Evolutionary conservation across 2,797 vertebrate species (phyloP).

Genomic region (Gobionotothen gibberifrons): DNA sequence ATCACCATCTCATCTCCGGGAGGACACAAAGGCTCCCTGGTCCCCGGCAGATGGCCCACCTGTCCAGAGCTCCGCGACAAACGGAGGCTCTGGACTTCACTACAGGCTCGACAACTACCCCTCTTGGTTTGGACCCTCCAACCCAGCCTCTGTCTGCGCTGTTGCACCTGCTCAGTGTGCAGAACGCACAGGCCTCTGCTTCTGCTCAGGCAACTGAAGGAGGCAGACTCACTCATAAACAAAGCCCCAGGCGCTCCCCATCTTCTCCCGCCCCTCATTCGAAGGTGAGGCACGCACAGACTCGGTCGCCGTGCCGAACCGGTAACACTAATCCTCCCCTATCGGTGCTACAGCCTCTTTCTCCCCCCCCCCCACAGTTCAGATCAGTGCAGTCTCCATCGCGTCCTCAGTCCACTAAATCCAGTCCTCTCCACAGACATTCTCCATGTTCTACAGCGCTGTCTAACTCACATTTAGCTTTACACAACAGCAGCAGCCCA

Average conservation of each 20-base stretch:
- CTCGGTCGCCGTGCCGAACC: slow-evolving; percentile 59
- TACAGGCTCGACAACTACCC: slow-evolving; percentile 58
- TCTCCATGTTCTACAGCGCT: slow-evolving; percentile 46
- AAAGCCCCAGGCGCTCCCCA: slow-evolving; percentile 61
- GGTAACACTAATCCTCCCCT: slow-evolving; percentile 70
- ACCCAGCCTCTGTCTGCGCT: slow-evolving; percentile 84
- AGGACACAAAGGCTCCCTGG: slow-evolving; percentile 61
- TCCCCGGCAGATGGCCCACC: slow-evolving; percentile 61
- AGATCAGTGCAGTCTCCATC: slow-evolving; percentile 61
- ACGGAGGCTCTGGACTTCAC: slow-evolving; percentile 81
- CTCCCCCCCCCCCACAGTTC: slow-evolving; percentile 61
- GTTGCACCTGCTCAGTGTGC: slow-evolving; percentile 85
- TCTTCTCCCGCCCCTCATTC: slow-evolving; percentile 55
- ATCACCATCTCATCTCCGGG: slow-evolving; percentile 70
- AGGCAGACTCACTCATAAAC: slow-evolving; percentile 69
- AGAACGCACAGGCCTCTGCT: slow-evolving; percentile 78
- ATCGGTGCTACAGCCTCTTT: slow-evolving; percentile 44
- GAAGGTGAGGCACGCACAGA: slow-evolving; percentile 55
- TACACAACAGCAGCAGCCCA: slow-evolving; percentile 53
- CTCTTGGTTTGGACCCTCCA: slow-evolving; percentile 76
- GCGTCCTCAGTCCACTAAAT: slow-evolving; percentile 40
- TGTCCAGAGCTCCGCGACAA: slow-evolving; percentile 68
- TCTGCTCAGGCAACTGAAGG: slow-evolving; percentile 67
- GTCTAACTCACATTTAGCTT: slow-evolving; percentile 55
- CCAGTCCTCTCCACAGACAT: slow-evolving; percentile 61